Evolutionary conservation across 2,113 vertebrate genomes (phyloP).

Genomic region (Ondatra zibethicus): DNA sequence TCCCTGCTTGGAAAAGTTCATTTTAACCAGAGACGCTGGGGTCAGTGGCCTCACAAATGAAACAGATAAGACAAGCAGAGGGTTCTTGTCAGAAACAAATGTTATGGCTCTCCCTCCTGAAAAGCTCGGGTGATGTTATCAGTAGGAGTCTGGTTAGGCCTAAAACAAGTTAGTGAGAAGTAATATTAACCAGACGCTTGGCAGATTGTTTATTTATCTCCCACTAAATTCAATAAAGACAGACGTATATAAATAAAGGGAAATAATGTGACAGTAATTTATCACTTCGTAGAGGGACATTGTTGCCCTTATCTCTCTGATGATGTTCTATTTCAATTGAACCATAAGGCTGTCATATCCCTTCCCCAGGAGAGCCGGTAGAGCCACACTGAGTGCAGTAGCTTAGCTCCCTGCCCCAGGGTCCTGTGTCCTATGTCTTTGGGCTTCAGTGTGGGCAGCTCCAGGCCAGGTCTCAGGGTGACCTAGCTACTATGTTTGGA

Average conservation of each 20-base stretch:
- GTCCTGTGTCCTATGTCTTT: constrained; percentile 44
- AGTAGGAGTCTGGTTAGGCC: constrained; percentile 87
- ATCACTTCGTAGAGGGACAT: constrained; percentile 92
- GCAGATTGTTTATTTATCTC: constrained; percentile 96
- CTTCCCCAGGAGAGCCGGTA: constrained; percentile 84
- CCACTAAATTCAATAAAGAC: constrained; percentile 95
- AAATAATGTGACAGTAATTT: constrained; percentile 94
- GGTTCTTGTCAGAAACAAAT: constrained; percentile 92
- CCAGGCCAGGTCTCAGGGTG: constrained; percentile 42
- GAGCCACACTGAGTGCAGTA: constrained; percentile 80
- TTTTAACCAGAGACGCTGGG: constrained; percentile 85
- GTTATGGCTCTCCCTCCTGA: constrained; percentile 88
- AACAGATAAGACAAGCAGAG: constrained; percentile 90
- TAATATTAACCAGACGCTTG: constrained; percentile 93
- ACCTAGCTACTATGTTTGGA: neutral
- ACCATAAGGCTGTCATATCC: constrained; percentile 87
- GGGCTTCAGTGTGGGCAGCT: neutral
- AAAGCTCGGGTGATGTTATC: constrained; percentile 90
- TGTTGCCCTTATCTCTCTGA: constrained; percentile 94
- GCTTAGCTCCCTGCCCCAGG: constrained; percentile 79
- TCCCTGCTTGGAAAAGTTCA: constrained; percentile 83
- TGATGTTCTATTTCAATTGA: constrained; percentile 93
- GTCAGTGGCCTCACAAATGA: constrained; percentile 88
- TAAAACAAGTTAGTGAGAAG: constrained; percentile 89
- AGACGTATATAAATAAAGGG: constrained; percentile 93